Conservation (phyloP, 2,888 invertebrate genomes). For the Cantharis rufa region DNA sequence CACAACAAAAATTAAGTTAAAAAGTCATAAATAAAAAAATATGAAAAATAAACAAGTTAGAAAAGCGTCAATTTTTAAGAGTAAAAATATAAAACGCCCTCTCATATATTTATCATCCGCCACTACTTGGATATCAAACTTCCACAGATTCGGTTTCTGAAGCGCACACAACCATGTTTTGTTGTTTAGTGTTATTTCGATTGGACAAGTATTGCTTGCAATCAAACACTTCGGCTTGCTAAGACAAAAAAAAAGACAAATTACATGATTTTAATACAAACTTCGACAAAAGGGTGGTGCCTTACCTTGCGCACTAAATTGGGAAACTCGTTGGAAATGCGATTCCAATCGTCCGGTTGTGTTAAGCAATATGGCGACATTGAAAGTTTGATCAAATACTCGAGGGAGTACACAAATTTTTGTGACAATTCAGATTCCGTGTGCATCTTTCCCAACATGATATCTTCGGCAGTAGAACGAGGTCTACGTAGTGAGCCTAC, state of each 20-base stretch:
- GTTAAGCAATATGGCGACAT: conserved; percentile 60
- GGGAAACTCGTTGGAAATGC: conserved; percentile 59
- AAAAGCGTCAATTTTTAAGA: background rate
- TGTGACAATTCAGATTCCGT: conserved; percentile 27
- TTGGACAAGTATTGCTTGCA: conserved; percentile 52
- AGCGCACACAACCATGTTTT: conserved; percentile 41
- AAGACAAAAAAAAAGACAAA: conserved; percentile 32
- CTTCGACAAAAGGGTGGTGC: background rate
- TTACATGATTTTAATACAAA: background rate
- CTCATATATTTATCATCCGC: background rate
- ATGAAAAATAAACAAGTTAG: background rate
- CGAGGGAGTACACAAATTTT: conserved; percentile 48
- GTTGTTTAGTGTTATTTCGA: conserved; percentile 43
- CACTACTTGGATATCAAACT: conserved; percentile 34
- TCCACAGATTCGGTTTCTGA: conserved; percentile 41
- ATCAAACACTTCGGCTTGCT: conserved; percentile 54
- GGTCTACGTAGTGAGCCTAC: conserved; percentile 48
- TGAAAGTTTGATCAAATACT: conserved; percentile 60
- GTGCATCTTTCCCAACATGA: conserved; percentile 45
- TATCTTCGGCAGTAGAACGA: conserved; percentile 48
- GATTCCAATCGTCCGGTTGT: conserved; percentile 60
- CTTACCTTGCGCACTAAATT: conserved; percentile 59
- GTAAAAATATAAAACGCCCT: background rate
- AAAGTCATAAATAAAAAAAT: background rate
- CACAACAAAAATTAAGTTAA: background rate